Percentiles rank a stretch among this genome's conserved stretches.
phyloP scores from a whole-genome alignment of 2,113 vertebrate species.

The Sceloporus undulatus region DNA sequence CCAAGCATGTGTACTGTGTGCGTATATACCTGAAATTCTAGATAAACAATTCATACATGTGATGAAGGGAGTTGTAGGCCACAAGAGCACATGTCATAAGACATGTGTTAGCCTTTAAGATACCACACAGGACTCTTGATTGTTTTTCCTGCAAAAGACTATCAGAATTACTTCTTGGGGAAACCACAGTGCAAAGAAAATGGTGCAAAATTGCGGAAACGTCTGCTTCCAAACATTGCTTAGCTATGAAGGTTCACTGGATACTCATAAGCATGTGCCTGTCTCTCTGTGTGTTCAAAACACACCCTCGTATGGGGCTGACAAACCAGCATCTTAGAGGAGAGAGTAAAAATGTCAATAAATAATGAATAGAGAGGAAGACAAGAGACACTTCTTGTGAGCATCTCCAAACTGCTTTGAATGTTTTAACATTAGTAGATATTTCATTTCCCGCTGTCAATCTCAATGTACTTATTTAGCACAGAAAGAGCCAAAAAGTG shows the following conservation, averaged over 20 bases:
- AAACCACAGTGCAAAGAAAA: too few relatives aligned
- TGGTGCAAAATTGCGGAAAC: background rate
- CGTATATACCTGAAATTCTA: too few relatives aligned
- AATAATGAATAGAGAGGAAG: background rate
- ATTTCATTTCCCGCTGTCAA: background rate
- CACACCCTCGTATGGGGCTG: background rate
- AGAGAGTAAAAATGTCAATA: background rate
- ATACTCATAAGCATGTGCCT: background rate
- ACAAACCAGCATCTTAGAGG: background rate
- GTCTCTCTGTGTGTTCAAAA: too few relatives aligned
- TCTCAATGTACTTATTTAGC: background rate
- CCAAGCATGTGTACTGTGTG: too few relatives aligned
- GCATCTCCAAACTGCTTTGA: background rate
- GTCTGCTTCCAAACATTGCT: background rate
- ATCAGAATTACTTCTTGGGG: too few relatives aligned
- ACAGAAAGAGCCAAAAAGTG: background rate
- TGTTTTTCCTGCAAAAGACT: too few relatives aligned
- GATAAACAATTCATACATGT: too few relatives aligned
- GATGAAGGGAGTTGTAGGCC: too few relatives aligned
- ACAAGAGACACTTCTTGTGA: background rate
- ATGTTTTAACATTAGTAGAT: slow-evolving; percentile 12
- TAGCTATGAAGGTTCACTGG: background rate
- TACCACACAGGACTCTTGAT: too few relatives aligned
- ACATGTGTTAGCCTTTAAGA: too few relatives aligned
- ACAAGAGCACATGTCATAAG: too few relatives aligned